phyloP scores from a whole-genome alignment of 2,888 invertebrate genomes.

The Baccha elongata region DNA sequence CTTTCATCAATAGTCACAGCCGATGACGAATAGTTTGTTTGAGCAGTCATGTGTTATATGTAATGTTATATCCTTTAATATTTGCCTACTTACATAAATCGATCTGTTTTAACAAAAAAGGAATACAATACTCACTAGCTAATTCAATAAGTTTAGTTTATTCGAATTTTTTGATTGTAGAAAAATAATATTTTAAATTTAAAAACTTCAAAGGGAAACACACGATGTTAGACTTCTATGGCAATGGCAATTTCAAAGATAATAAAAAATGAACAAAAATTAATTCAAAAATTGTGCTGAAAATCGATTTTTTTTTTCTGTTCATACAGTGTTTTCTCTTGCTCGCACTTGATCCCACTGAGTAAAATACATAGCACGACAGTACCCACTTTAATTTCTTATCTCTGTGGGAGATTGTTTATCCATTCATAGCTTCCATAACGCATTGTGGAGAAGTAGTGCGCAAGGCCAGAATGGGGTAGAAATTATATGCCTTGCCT shows the following conservation, averaged over 20 bases:
- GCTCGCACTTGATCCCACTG: conserved; percentile 15
- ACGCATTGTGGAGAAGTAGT: not conserved
- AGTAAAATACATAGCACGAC: conserved; percentile 3
- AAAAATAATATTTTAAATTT: not conserved
- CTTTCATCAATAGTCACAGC: conserved; percentile 78
- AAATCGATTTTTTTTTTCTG: conserved; percentile 66
- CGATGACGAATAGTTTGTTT: conserved; percentile 60
- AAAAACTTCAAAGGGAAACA: conserved; percentile 21
- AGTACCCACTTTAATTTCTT: conserved; percentile 3
- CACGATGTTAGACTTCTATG: conserved; percentile 38
- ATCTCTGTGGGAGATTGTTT: conserved; percentile 35
- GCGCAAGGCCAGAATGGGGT: conserved; percentile 24
- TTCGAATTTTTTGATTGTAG: not conserved
- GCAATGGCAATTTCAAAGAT: conserved; percentile 8
- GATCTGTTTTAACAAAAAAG: conserved; percentile 10
- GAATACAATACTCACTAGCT: not conserved
- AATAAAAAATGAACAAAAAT: conserved; percentile 46
- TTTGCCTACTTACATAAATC: not conserved
- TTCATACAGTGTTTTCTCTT: conserved; percentile 16
- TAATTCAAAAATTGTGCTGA: conserved; percentile 61
- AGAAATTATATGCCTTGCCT: too few relatives aligned
- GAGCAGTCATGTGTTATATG: conserved; percentile 26
- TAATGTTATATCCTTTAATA: too few relatives aligned
- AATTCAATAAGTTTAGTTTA: conserved; percentile 2
- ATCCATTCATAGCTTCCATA: conserved; percentile 61